phyloP scores from a whole-genome alignment of 2,888 invertebrate species.

The Blera fallax region DNA sequence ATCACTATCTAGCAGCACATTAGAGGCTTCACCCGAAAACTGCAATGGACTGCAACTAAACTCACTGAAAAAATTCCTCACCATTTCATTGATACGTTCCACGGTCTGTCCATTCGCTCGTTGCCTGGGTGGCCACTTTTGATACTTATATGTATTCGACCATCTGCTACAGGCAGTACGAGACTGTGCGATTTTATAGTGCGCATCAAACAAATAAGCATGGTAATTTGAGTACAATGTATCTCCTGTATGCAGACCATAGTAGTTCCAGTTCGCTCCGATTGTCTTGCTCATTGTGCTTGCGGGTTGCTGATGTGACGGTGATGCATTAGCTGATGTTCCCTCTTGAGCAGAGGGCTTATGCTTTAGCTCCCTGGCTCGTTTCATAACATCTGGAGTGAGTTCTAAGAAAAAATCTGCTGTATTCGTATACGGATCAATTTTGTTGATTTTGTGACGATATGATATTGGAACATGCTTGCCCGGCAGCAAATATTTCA shows the following conservation, averaged over 20 bases:
- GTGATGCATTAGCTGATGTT: constrained; percentile 51
- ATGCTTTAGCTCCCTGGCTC: constrained; percentile 78
- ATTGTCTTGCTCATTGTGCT: constrained; percentile 81
- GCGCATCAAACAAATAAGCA: constrained; percentile 93
- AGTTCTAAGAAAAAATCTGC: constrained; percentile 89
- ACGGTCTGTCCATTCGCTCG: constrained; percentile 76
- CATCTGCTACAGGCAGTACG: constrained; percentile 89
- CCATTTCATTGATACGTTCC: constrained; percentile 77
- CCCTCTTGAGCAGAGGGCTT: constrained; percentile 73
- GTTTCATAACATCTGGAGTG: constrained; percentile 84
- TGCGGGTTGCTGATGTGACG: constrained; percentile 76
- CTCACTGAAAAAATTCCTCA: constrained; percentile 80
- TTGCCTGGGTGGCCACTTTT: constrained; percentile 77
- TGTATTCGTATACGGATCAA: constrained; percentile 88
- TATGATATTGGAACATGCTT: constrained; percentile 90
- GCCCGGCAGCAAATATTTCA: constrained; percentile 92
- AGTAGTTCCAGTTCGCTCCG: constrained; percentile 83
- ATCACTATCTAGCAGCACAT: constrained; percentile 74
- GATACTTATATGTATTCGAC: constrained; percentile 90
- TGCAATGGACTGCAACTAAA: constrained; percentile 74
- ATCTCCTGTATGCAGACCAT: constrained; percentile 83
- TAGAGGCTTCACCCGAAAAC: constrained; percentile 32
- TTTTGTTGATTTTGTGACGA: constrained; percentile 86
- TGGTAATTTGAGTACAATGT: constrained; percentile 91
- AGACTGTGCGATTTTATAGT: constrained; percentile 89